These are phyloP conservation scores for Cheilosia urbana DNA, from an alignment of 2,888 invertebrate species.

Conservation along the genomic window DNA sequence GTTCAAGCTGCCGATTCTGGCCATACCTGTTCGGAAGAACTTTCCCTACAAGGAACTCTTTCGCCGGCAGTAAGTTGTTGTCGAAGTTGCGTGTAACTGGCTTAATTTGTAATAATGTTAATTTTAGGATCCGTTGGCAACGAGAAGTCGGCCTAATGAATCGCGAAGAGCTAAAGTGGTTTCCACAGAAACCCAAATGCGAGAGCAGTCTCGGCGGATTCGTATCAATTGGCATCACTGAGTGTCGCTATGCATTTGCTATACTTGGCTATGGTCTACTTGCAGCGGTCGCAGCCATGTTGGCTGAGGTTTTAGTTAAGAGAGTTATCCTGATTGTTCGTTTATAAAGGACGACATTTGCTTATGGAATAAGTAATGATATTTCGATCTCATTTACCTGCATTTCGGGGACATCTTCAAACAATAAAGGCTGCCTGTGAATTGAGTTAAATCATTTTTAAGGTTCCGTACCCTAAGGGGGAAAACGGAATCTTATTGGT, in stretches of 20 bases:
- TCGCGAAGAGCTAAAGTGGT: constrained; percentile 85
- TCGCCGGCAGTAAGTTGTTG: constrained; percentile 79
- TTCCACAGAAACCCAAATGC: constrained; percentile 85
- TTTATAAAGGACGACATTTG: too few relatives aligned
- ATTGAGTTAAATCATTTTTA: too few relatives aligned
- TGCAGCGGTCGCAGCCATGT: constrained; percentile 77
- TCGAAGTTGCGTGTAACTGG: background rate
- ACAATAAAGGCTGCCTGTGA: too few relatives aligned
- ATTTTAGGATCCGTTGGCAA: constrained; percentile 85
- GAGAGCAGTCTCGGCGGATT: constrained; percentile 84
- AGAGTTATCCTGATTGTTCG: background rate
- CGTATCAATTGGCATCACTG: constrained; percentile 85
- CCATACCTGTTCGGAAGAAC: constrained; percentile 85
- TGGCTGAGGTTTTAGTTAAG: constrained; percentile 76
- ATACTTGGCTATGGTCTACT: constrained; percentile 81
- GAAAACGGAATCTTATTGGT: too few relatives aligned
- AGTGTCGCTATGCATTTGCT: constrained; percentile 85
- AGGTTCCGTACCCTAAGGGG: too few relatives aligned
- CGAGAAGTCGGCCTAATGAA: constrained; percentile 86
- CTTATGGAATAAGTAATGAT: too few relatives aligned
- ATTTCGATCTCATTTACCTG: too few relatives aligned
- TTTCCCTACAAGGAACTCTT: constrained; percentile 86
- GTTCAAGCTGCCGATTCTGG: constrained; percentile 86
- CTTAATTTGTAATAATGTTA: background rate
- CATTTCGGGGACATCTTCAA: too few relatives aligned